Base-by-base conservation (phyloP, 2,113 vertebrate species). In the Crotophaga sulcirostris region DNA sequence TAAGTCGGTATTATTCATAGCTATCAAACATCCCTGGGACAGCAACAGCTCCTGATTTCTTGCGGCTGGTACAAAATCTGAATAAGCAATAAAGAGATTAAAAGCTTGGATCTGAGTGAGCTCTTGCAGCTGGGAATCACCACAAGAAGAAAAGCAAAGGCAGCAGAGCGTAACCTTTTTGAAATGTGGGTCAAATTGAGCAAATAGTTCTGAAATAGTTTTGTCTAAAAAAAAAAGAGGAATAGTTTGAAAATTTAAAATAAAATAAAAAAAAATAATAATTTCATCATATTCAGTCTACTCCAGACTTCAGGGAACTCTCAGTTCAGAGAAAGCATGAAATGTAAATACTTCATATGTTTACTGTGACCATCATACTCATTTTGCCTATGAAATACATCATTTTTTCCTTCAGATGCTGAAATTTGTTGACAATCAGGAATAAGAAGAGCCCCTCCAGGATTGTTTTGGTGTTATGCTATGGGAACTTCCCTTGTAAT, bases 251-350 rank as follows among this genome's bases (percentile, higher is more conserved):
- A 89, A 87, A 78, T 33, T 16, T 70, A 17, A 75, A 72, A 56
- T 42, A 42, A 42, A 42, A 42, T 42, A 59, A 54, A 28, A 64
- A 13, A 20, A 12, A 63, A 62, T 18, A 63, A 51, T 31, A 6
- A 52, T 77, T 89, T 70, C 52, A 56, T 47, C 51, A 18, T 44
- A 81, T 80, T 77, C 26, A 60, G 63, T 78, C 47, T 72, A 59
- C 24, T 24, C 68, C 49, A 69, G 84, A 24, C 52, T 90, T 83
- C 7, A 51, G 55, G 79, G 91, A 90, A 68, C 72, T 59, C 67
- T 72, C 56, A 51, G 70, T 72, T 89, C 90, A 84, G 93, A 88
- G 67, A 82, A 92, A 95, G 87, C 75, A 63, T 90, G 87, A 77
- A 94, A 87, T 79, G 75, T 73, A 91, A 92, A 80, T 78, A 72